Percentiles rank a stretch among this genome's conserved stretches.
phyloP scores from a whole-genome alignment of 2,888 invertebrate species.

The Frankliniella fusca region DNA sequence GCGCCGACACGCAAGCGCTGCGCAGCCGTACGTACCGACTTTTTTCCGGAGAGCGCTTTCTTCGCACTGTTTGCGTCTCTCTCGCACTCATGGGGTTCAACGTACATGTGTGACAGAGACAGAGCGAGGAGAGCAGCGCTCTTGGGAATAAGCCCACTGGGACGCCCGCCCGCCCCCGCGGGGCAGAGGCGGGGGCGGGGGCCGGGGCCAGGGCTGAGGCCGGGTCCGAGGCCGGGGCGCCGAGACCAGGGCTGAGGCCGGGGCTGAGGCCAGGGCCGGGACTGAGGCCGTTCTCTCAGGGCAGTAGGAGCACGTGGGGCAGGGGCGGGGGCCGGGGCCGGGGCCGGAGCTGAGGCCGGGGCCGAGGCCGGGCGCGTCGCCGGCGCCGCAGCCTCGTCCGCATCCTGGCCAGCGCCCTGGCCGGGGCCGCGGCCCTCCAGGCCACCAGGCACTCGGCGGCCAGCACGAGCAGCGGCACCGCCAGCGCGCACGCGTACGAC shows the following conservation, averaged over 20 bases:
- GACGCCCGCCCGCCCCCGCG: too few species aligned
- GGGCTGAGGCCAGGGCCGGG: background rate
- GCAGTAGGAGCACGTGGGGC: background rate
- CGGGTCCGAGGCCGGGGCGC: background rate
- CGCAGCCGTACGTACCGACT: too few species aligned
- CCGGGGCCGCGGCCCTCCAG: background rate
- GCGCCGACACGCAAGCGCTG: too few species aligned
- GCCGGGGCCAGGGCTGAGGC: too few species aligned
- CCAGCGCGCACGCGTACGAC: background rate
- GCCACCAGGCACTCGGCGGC: background rate
- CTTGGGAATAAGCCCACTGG: too few species aligned
- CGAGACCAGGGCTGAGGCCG: background rate
- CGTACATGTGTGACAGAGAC: too few species aligned
- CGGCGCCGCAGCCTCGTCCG: background rate
- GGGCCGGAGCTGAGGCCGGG: background rate
- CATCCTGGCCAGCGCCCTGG: background rate
- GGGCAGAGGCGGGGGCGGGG: background rate
- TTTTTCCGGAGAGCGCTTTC: too few species aligned
- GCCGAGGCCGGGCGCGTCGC: background rate
- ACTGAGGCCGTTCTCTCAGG: background rate
- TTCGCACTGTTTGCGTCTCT: too few species aligned
- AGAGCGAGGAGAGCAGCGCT: too few species aligned
- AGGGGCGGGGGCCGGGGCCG: background rate
- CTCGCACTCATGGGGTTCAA: too few species aligned
- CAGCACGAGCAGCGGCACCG: slow-evolving; percentile 6